Conservation (phyloP, 2,797 vertebrate genomes). For the Sphenodon punctatus region DNA sequence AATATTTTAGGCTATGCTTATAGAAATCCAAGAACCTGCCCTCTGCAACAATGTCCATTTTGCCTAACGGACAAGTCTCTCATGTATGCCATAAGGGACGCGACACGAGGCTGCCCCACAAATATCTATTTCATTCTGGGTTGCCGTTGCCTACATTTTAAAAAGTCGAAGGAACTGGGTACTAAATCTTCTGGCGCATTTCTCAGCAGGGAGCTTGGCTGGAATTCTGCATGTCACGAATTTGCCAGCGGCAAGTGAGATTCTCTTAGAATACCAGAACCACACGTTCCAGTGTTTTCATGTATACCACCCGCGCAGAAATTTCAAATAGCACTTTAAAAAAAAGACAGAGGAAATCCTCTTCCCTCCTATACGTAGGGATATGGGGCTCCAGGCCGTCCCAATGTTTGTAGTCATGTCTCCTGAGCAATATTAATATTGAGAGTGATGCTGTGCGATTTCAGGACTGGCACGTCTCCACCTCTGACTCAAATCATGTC, state of each 20-base stretch:
- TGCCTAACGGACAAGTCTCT: too few relatives aligned
- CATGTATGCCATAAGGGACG: too few relatives aligned
- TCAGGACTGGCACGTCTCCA: too few relatives aligned
- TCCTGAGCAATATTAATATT: neutral
- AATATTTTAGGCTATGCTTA: rapidly evolving
- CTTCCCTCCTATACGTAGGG: neutral
- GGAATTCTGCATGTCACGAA: too few relatives aligned
- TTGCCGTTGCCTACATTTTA: too few relatives aligned
- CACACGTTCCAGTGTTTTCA: neutral
- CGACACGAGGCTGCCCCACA: too few relatives aligned
- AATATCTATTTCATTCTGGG: too few relatives aligned
- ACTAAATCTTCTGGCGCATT: neutral
- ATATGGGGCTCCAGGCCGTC: neutral
- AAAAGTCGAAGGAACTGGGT: neutral
- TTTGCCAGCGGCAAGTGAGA: neutral
- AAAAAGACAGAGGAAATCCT: neutral
- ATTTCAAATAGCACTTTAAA: neutral
- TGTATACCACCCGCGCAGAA: neutral
- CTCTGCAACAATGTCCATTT: too few relatives aligned
- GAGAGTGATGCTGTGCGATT: too few relatives aligned
- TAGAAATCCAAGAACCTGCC: too few relatives aligned
- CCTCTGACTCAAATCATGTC: too few relatives aligned
- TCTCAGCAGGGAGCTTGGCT: neutral
- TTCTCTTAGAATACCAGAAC: neutral
- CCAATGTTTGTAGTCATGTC: neutral